Evolutionary conservation across 2,888 invertebrate genomes (phyloP).

Genomic region (Acleris emargana): DNA sequence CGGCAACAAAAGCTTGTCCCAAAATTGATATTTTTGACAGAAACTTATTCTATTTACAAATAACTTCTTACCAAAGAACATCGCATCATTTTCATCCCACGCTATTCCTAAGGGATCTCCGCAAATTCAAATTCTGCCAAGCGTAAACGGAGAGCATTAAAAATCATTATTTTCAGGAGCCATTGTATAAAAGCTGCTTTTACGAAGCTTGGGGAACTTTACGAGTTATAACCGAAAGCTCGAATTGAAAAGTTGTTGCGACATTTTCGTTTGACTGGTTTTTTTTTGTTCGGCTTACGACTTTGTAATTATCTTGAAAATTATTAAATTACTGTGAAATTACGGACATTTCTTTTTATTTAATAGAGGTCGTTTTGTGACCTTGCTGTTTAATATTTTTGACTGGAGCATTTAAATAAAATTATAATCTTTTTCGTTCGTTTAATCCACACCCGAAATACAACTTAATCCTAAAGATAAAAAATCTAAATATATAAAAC

Average conservation of each 20-base stretch:
- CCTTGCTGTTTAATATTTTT: no score
- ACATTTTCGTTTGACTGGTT: constrained; percentile 11
- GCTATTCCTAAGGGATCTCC: constrained; percentile 6
- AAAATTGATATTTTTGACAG: no score
- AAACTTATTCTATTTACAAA: no score
- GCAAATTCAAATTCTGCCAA: constrained; percentile 22
- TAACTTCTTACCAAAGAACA: no score
- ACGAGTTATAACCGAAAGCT: constrained; percentile 25
- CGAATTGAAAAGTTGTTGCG: constrained; percentile 24
- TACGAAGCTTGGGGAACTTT: constrained; percentile 19
- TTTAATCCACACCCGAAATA: no score
- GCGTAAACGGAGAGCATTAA: constrained; percentile 30
- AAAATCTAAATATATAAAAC: no score
- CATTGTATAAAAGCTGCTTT: constrained; percentile 32
- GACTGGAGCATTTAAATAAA: no score
- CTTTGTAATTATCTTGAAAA: constrained; percentile 13
- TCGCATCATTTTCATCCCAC: neutral
- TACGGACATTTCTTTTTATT: no score
- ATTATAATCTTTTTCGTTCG: no score
- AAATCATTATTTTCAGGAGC: constrained; percentile 33
- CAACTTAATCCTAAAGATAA: no score
- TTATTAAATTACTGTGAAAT: constrained; percentile 4
- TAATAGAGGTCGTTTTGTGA: no score
- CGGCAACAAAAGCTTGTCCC: no score
- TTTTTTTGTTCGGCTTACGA: constrained; percentile 6